Conservation (phyloP, 2,888 invertebrate genomes). For the Brenthis ino region DNA sequence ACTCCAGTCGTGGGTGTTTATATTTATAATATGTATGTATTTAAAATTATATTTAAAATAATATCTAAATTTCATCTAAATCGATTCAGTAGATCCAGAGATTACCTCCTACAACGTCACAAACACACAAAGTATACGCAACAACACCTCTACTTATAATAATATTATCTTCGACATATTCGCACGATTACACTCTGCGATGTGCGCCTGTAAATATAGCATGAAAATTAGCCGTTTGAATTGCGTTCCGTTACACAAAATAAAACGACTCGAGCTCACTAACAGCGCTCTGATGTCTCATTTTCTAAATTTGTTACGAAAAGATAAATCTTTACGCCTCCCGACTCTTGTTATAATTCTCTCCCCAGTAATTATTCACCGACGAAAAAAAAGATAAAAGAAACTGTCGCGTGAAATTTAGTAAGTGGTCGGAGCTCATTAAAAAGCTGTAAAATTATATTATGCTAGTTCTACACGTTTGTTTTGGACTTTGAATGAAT, state of each 20-base stretch:
- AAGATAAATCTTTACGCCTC: slow-evolving; percentile 77
- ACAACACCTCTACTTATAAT: neutral
- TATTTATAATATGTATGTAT: too few species aligned
- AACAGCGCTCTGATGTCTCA: slow-evolving; percentile 73
- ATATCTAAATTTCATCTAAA: too few species aligned
- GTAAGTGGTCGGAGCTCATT: slow-evolving; percentile 75
- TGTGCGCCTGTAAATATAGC: slow-evolving; percentile 21
- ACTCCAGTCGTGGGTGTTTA: too few species aligned
- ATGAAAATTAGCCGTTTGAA: slow-evolving; percentile 73
- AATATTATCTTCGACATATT: neutral
- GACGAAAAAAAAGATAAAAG: slow-evolving; percentile 69
- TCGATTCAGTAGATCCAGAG: too few species aligned
- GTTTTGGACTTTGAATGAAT: neutral
- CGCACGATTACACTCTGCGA: neutral
- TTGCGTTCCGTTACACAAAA: slow-evolving; percentile 55
- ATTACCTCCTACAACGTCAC: too few species aligned
- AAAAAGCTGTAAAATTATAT: slow-evolving; percentile 79
- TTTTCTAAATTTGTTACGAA: slow-evolving; percentile 80
- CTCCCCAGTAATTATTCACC: slow-evolving; percentile 75
- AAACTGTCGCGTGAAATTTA: slow-evolving; percentile 69
- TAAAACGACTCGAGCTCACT: slow-evolving; percentile 53
- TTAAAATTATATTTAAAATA: too few species aligned
- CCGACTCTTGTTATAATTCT: slow-evolving; percentile 76
- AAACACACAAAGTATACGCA: neutral
- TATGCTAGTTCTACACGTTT: slow-evolving; percentile 49